Evolutionary conservation across 2,113 vertebrate genomes (phyloP).

Genomic region (Salvelinus fontinalis): DNA sequence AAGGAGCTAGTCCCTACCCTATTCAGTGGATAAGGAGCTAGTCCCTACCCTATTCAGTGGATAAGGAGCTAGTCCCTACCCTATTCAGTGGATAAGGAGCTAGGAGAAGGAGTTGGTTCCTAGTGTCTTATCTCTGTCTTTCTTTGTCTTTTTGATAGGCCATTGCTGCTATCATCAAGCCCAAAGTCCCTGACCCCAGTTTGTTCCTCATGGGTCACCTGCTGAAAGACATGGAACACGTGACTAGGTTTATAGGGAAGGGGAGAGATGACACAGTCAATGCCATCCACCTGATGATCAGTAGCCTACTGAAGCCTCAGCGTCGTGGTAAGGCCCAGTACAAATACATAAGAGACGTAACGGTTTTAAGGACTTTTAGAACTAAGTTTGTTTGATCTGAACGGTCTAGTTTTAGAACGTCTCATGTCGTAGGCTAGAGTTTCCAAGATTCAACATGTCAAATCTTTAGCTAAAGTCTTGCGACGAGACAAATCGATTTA

Average conservation of each 20-base stretch:
- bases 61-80: no score
- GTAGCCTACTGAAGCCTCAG: conserved; percentile 66
- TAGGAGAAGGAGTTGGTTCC: no score
- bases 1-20: no score
- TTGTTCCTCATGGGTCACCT: conserved; percentile 81
- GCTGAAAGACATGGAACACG: conserved; percentile 77
- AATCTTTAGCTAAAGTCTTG: no score
- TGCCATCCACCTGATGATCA: conserved; percentile 77
- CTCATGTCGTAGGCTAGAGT: no score
- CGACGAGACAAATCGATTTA: no score
- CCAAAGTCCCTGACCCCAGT: conserved; percentile 51
- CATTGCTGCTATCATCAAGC: conserved; percentile 77
- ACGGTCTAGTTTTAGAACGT: no score
- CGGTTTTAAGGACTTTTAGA: background rate
- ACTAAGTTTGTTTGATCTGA: background rate
- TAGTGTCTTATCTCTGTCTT: background rate
- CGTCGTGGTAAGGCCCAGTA: conserved; percentile 69
- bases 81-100: no score
- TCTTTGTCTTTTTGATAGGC: conserved; percentile 48
- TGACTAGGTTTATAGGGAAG: conserved; percentile 81
- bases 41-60: no score
- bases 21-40: no score
- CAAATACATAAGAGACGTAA: background rate
- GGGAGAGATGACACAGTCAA: conserved; percentile 80
- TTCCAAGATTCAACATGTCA: no score